A percentile compares a stretch with the other conserved stretches of the same genome.
These are phyloP conservation scores for Metallyticus violacea DNA, from an alignment of 2,888 invertebrate genomes.

Conservation along the genomic window DNA sequence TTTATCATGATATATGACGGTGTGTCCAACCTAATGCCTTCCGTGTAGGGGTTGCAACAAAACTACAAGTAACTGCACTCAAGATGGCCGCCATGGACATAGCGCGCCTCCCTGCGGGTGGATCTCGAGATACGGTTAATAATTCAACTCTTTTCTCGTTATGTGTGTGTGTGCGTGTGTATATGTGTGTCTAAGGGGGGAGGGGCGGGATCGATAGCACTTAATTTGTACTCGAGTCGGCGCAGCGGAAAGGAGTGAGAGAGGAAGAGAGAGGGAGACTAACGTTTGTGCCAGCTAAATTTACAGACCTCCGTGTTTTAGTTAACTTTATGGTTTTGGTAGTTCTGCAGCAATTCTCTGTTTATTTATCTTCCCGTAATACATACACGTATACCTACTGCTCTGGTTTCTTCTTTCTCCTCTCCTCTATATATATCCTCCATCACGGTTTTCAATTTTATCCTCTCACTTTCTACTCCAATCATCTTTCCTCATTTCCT, in stretches of 20 bases:
- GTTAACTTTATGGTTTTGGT: conserved; percentile 3
- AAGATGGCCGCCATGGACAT: neutral
- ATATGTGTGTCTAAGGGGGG: too few relatives aligned
- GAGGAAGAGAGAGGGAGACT: neutral
- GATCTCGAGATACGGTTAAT: neutral
- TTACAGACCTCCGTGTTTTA: neutral
- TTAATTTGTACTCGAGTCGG: neutral
- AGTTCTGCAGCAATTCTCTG: neutral
- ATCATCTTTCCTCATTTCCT: neutral
- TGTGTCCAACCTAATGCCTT: neutral
- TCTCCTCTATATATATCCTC: neutral
- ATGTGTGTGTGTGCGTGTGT: neutral
- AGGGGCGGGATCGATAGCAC: neutral
- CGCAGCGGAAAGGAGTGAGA: neutral
- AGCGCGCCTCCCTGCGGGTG: neutral
- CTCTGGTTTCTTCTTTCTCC: neutral
- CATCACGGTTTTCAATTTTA: neutral
- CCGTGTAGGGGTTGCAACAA: too few relatives aligned
- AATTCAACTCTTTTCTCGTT: neutral
- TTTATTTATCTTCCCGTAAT: neutral
- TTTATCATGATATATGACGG: neutral
- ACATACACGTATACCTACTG: neutral
- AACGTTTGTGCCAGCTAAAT: conserved; percentile 4
- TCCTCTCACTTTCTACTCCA: neutral
- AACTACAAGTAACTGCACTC: neutral